Evolutionary conservation across 2,888 invertebrate species (phyloP).

Genomic region (Drepanosiphum platanoidis): DNA sequence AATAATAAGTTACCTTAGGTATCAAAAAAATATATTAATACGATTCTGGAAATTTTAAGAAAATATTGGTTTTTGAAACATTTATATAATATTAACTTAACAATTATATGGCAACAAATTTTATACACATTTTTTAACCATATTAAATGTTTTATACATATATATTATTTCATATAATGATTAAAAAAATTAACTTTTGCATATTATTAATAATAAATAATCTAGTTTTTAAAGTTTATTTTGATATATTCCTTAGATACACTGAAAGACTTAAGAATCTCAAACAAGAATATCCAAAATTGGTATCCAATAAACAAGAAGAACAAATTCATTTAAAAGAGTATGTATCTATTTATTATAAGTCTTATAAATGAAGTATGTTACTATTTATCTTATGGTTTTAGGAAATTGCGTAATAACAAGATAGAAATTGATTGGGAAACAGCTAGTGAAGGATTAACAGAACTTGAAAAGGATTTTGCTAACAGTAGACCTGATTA

Average conservation of each 20-base stretch:
- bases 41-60: neutral
- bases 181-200: no score
- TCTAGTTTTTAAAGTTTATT: no score
- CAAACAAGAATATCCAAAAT: constrained; percentile 35
- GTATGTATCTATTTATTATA: constrained; percentile 34
- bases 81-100: neutral
- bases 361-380: neutral
- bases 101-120: neutral
- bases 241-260: constrained; percentile 43
- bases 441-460: constrained; percentile 46
- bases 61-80: no score
- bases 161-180: no score
- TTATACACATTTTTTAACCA: no score
- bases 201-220: no score
- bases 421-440: constrained; percentile 48
- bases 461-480: constrained; percentile 50
- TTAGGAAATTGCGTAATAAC: constrained; percentile 38
- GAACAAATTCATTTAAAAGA: constrained; percentile 52
- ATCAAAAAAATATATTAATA: no score
- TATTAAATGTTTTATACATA: no score
- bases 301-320: constrained; percentile 50
- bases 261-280: constrained; percentile 8
- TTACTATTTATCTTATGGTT: neutral
- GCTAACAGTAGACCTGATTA: constrained; percentile 33
- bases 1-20: no score